Evolutionary conservation across 2,888 invertebrate species (phyloP), one percentile per base, ranked within the genome.

Genomic region (Drosophila stalkeri): DNA sequence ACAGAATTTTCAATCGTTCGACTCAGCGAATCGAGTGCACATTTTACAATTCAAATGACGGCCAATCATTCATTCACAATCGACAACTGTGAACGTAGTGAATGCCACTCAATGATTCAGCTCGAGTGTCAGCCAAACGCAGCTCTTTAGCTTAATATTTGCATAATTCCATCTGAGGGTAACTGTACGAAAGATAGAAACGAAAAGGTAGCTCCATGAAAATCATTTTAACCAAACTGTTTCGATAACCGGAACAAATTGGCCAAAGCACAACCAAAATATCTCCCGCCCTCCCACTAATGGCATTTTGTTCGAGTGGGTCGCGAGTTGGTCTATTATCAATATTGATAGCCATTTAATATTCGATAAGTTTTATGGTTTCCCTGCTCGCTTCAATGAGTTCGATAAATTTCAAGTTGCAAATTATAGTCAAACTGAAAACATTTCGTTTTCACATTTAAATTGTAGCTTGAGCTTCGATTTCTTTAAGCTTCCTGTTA

Each of bases 11-110:
- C 74, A 63, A 74, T 61, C 57, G 70, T 31, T 64, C 57, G 61
- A 70, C 44, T 79, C 80, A 74, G 18, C 79, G 70, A 75, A 52
- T 79, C 67, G 75, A 79, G 64, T 79, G 71, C 80, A 78, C 77
- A 78, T 79, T 79, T 79, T 71, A 75, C 80, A 79, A 80, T 78
- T 78, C 75, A 79, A 79, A 78, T 80, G 54, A 52, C 65, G 54
- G 56, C 47, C 75, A 78, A 75, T 68, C 80, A 72, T 65, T 78
- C 80, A 49, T 44, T 56, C 59, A 41, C 60, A 70, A 44, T 59
- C 71, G 46, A 54, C 57, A 46, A 51, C 37, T 49, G 62, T 51
- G 54, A 66, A 47, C 59, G 62, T 55, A 55, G 47, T 64, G 55
- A 27, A 39, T 65, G 64, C 49, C 54, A 64, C 70, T 77, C 62